Percentiles rank a stretch among this genome's conserved stretches.
Evolutionary conservation across 2,888 invertebrate genomes (phyloP).

Genomic region (Automeris io): DNA sequence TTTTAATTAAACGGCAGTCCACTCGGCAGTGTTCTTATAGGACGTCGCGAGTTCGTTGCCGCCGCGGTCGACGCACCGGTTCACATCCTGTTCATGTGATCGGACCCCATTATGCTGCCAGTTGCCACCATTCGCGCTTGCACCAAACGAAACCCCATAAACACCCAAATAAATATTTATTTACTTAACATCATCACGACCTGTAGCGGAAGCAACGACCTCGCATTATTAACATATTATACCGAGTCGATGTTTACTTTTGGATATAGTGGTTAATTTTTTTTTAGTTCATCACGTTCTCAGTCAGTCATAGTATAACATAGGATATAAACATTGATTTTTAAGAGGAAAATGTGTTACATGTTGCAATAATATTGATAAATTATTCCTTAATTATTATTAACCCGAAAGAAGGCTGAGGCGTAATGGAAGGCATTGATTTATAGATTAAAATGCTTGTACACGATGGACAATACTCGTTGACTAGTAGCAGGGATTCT

Average conservation of each 20-base stretch:
- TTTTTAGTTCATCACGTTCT: no score
- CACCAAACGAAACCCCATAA: constrained; percentile 23
- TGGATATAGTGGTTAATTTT: no score
- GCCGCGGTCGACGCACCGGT: constrained; percentile 54
- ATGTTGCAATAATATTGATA: no score
- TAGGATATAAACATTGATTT: no score
- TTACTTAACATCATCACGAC: constrained; percentile 21
- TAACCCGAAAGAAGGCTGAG: no score
- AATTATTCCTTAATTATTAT: no score
- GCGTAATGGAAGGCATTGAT: no score
- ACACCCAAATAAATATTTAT: constrained; percentile 37
- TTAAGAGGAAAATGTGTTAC: no score
- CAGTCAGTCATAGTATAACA: no score
- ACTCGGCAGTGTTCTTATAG: constrained; percentile 4
- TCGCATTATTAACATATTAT: constrained; percentile 26
- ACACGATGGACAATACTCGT: no score
- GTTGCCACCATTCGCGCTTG: constrained; percentile 41
- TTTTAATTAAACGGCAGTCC: background rate
- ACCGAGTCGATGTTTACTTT: constrained; percentile 33
- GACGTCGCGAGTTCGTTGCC: constrained; percentile 43
- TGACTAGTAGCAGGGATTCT: no score
- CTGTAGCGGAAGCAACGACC: constrained; percentile 28
- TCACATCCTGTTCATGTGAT: constrained; percentile 55
- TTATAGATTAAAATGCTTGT: no score
- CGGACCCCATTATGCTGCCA: constrained; percentile 46